Conservation (phyloP, 2,113 vertebrate species). For the Todiramphus chloris region DNA sequence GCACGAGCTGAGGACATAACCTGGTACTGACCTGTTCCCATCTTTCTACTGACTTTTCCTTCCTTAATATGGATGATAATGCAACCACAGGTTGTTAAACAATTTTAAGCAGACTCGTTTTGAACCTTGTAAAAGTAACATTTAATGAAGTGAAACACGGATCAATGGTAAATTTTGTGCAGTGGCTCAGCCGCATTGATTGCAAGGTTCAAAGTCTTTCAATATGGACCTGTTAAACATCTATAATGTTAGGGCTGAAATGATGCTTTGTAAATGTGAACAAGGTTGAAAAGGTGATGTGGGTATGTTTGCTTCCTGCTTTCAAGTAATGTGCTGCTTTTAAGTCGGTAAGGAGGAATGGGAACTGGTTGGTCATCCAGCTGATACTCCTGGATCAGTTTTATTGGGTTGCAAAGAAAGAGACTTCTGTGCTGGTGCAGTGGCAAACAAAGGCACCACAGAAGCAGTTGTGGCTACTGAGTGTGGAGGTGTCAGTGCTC, state of each 20-base stretch:
- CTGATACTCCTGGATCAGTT: not conserved
- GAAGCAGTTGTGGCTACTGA: not conserved
- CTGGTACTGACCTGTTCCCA: not conserved
- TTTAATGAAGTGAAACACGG: slow-evolving; percentile 29
- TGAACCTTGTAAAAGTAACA: slow-evolving; percentile 34
- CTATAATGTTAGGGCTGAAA: not conserved
- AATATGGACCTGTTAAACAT: not conserved
- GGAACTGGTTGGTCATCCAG: not conserved
- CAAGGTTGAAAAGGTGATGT: not conserved
- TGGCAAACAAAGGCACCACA: not conserved
- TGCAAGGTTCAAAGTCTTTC: slow-evolving; percentile 22
- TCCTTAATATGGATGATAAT: not conserved
- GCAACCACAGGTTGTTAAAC: slow-evolving; percentile 3
- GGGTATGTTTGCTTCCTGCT: not conserved
- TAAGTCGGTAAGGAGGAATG: not conserved
- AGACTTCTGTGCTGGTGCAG: not conserved
- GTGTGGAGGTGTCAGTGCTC: not conserved
- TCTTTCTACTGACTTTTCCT: not conserved
- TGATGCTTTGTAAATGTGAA: not conserved
- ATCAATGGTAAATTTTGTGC: slow-evolving; percentile 20
- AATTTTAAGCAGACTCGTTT: not conserved
- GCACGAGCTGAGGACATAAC: not conserved
- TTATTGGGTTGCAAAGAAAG: not conserved
- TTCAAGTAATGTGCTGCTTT: not conserved
- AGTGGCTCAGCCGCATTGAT: not conserved